Evolutionary conservation across 2,113 vertebrate species (phyloP).

Genomic region (Ardeotis arabs): DNA sequence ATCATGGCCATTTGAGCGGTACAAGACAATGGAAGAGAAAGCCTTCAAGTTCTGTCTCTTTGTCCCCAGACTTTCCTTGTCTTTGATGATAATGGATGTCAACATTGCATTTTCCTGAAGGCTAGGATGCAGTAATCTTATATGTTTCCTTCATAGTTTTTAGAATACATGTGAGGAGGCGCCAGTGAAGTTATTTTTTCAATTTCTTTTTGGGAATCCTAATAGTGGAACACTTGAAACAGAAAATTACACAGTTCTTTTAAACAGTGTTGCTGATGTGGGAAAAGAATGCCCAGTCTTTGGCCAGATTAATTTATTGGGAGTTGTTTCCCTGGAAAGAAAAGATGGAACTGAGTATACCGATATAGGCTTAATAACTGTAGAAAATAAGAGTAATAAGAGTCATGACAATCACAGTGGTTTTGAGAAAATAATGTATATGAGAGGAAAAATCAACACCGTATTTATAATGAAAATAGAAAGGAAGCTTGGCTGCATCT

Average conservation of each 20-base stretch:
- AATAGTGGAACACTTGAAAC: background rate
- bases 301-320: background rate
- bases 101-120: background rate
- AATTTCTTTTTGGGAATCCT: background rate
- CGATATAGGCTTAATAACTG: background rate
- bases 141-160: background rate
- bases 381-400: background rate
- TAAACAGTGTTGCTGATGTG: background rate
- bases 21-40: background rate
- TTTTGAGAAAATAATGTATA: background rate
- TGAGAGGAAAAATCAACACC: background rate
- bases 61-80: background rate
- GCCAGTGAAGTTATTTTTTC: background rate
- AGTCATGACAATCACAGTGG: background rate
- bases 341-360: background rate
- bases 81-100: background rate
- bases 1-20: background rate
- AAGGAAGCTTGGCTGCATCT: background rate
- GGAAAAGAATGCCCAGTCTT: background rate
- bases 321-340: background rate
- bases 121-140: background rate
- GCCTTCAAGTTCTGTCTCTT: background rate
- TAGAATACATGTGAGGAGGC: background rate
- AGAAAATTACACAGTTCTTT: background rate
- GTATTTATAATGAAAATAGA: background rate